Evolutionary conservation across 92 coral and sea anemone genomes (phyloP), one percentile per base, ranked within the genome.

Genomic region (Siderastrea siderea): DNA sequence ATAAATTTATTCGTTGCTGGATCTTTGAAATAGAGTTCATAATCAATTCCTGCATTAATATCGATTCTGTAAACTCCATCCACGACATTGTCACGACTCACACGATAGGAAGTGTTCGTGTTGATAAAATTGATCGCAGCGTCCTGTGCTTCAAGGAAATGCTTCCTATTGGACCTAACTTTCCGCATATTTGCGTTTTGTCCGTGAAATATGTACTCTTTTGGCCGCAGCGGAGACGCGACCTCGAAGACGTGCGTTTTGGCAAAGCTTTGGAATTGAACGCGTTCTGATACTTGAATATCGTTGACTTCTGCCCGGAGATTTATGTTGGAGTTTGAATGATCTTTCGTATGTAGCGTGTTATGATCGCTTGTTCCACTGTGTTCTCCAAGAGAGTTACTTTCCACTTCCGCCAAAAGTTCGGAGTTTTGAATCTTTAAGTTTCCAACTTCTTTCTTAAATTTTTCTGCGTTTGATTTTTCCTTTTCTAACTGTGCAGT

Each of bases 21-120:
- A 54, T 88, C 85, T 54, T 74, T 72, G 68, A 95, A 89, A 69
- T 88, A 93, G 51, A 94, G 62, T 65, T 96, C 99, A 61, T 96
- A 96, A 60, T 96, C 99, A 3, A 89, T 91, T 51, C 99, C 99
- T 1, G 65, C 73, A 75, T 95, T 93, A 1, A 90, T 75, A 73
- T 96, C 99, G 65, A 90, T 86, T 19, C 97, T 87, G 79, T 87
- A 96, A 3, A 96, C 95, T 4, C 98, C 99, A 50, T 95, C 98
- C 2, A 86, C 78, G 7, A 93, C 59, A 67, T 93, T 77, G 11
- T 95, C 95, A 2, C 89, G 86, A 48, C 79, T 74, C 7, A 95
- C 72, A 13, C 73, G 87, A 26, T 84, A 82, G 3, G 98, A 93
- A 3, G 80, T 73, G 75, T 95, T 95, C 8, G 76, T 44, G 84